A percentile compares a stretch with the other conserved stretches of the same genome.
Conservation (phyloP, 2,888 invertebrate species). For the Spodoptera exigua region DNA sequence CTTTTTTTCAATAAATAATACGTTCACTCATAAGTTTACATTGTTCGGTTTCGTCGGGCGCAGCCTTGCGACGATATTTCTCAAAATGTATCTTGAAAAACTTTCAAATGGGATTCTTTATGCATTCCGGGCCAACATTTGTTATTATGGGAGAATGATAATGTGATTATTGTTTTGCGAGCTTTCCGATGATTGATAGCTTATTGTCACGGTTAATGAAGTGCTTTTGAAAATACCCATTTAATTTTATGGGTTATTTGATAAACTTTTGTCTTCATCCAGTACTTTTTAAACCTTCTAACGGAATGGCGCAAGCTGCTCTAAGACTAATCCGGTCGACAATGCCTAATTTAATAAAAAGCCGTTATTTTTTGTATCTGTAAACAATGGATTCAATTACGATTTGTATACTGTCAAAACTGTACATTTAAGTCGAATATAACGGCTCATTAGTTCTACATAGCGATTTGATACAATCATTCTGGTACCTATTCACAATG, state of each 20-base stretch:
- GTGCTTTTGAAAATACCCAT: constrained; percentile 74
- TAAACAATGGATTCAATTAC: constrained; percentile 59
- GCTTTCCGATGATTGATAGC: constrained; percentile 83
- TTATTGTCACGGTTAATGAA: constrained; percentile 86
- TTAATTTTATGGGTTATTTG: constrained; percentile 70
- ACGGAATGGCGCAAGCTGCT: constrained; percentile 6
- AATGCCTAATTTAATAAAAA: not conserved
- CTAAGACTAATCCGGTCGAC: too few relatives aligned
- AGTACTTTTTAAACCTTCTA: constrained; percentile 31
- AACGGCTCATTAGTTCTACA: constrained; percentile 60
- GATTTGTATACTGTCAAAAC: constrained; percentile 49
- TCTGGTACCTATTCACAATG: constrained; percentile 59
- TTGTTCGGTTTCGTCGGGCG: constrained; percentile 83
- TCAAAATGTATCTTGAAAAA: constrained; percentile 79
- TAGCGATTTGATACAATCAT: constrained; percentile 61
- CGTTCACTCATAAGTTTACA: constrained; percentile 86
- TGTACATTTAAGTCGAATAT: constrained; percentile 53
- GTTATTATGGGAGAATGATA: constrained; percentile 88
- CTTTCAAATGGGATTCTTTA: constrained; percentile 84
- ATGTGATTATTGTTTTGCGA: constrained; percentile 89
- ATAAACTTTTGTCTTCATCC: constrained; percentile 29
- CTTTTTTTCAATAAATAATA: constrained; percentile 86
- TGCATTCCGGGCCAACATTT: constrained; percentile 85
- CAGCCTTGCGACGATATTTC: constrained; percentile 82
- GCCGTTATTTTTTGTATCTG: constrained; percentile 12